Evolutionary conservation across 2,797 vertebrate genomes (phyloP).

Genomic region (Platalea minor): DNA sequence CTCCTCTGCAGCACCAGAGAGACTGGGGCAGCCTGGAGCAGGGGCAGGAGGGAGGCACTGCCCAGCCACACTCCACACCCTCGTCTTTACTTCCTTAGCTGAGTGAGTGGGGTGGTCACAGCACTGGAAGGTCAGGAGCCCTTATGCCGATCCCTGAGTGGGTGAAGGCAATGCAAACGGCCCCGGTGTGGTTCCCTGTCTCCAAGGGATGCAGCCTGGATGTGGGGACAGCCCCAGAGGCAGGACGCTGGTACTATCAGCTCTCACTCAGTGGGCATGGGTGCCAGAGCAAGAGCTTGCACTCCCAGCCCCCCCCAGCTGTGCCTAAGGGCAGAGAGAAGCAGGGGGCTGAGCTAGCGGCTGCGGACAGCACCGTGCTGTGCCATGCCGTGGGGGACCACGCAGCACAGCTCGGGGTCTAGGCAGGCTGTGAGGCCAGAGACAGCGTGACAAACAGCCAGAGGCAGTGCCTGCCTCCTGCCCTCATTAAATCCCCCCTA

Average conservation of each 20-base stretch:
- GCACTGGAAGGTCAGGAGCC: background rate
- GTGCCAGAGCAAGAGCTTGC: background rate
- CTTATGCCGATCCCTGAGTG: accelerated
- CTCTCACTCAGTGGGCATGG: no score
- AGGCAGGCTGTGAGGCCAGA: background rate
- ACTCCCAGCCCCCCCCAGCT: background rate
- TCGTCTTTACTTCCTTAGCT: background rate
- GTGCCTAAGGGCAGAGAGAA: background rate
- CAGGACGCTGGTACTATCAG: background rate
- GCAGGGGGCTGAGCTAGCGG: background rate
- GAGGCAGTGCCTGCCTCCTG: constrained; percentile 17
- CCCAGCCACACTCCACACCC: background rate
- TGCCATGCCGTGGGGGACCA: background rate
- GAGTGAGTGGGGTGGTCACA: accelerated
- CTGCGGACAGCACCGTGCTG: background rate
- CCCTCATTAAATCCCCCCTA: constrained; percentile 61
- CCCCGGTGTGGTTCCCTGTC: accelerated
- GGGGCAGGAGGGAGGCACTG: background rate
- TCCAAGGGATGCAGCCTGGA: background rate
- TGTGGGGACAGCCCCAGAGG: background rate
- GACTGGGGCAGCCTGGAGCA: background rate
- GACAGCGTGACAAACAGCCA: constrained; percentile 23
- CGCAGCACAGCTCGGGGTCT: accelerated
- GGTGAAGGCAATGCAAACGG: accelerated
- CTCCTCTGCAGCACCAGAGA: background rate